Evolutionary conservation across 2,888 invertebrate genomes (phyloP).

Genomic region (Anodontia alba): DNA sequence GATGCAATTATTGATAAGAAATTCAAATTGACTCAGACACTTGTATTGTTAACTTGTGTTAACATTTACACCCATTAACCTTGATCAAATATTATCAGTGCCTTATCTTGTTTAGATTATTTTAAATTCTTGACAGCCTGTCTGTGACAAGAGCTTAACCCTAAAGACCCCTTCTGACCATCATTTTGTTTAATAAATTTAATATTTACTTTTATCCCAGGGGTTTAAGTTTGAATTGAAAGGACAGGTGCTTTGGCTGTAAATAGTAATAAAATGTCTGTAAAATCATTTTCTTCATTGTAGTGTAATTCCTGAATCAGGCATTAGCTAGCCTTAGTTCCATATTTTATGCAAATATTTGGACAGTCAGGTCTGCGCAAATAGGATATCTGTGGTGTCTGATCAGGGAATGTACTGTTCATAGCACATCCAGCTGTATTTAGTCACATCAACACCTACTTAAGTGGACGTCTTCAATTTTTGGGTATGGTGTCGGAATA

Average conservation of each 20-base stretch:
- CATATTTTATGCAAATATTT: no score
- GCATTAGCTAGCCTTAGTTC: no score
- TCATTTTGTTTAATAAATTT: background rate
- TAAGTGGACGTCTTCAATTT: no score
- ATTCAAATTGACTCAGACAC: no score
- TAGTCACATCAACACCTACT: no score
- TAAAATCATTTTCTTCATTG: conserved; percentile 11
- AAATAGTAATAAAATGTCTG: conserved; percentile 3
- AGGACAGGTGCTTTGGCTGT: background rate
- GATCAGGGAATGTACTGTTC: no score
- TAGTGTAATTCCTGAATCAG: background rate
- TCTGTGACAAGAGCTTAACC: no score
- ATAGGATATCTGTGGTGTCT: no score
- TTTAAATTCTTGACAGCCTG: background rate
- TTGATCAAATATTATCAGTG: background rate
- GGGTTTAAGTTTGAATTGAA: background rate
- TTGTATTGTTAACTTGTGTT: background rate
- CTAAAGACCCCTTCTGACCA: background rate
- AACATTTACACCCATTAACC: background rate
- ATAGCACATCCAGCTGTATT: no score
- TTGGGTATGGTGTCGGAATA: no score
- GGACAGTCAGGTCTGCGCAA: no score
- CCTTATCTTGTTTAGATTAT: background rate
- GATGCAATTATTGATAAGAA: no score
- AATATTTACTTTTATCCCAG: background rate